Base-by-base conservation (phyloP, 1,140 invertebrate species). In the Lithobius niger region DNA sequence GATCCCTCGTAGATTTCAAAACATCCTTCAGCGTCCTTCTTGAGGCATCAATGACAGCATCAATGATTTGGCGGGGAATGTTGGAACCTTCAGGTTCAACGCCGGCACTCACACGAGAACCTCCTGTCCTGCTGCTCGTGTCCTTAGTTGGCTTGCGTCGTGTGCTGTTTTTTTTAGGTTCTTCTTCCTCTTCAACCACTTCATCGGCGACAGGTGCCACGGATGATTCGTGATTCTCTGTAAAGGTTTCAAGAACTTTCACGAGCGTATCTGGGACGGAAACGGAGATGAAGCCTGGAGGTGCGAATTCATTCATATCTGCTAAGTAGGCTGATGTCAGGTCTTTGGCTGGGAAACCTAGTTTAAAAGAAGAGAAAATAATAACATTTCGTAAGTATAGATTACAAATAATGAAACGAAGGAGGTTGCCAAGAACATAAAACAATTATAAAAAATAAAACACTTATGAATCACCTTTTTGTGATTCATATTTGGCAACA, bases 311-410 rank as follows among this genome's bases (percentile, higher is more conserved):
- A 50, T 50, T 26, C 13, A 27, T 19, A 15, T 22, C 10, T 25
- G 48, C 48, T 21, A 50, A 50, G 21, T 50, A 50, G 24, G 48
- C 48, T 10, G 48, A 3, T 50, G 48, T 50, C 48, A 50, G 24
- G 19, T 50, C 48, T 27, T 50, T 50, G 10, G 48, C 21, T 4
- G 48, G 13, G 10, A 27, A 13, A 26, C 48, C 48, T 24, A 21
- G 22, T 10, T 10, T 36, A 36, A 36, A 36, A 36, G 31, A 36
- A 36, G 31, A 10, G n/a, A 36, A 36, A 10, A 36, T 10, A 36
- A n/a, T 36, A n/a, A 36, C n/a, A 36, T 10, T 10, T 10, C 10
- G 31, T 36, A 10, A 36, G n/a, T 10, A n/a, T 36, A 36, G n/a
- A 10, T 36, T n/a, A 36, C 10, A 36, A 36, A 36, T 10, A n/a